Percentiles rank a stretch among this genome's conserved stretches.
phyloP scores from a whole-genome alignment of 1,140 invertebrate genomes.

The Solenopsis fugax region DNA sequence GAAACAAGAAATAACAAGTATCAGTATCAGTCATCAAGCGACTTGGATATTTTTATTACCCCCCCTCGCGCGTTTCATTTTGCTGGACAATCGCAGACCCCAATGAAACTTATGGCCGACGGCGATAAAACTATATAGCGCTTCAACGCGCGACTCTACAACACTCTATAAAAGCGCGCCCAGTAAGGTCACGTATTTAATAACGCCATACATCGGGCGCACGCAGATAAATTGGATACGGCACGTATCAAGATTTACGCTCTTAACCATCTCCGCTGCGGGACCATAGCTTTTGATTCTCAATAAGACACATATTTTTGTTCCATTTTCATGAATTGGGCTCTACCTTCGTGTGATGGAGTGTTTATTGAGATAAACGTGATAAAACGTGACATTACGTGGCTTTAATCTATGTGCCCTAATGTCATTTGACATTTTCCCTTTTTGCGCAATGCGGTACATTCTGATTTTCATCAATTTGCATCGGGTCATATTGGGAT shows the following conservation, averaged over 20 bases:
- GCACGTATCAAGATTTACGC: conserved; percentile 75
- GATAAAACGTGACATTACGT: conserved; percentile 42
- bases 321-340: conserved; percentile 30
- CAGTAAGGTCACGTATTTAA: conserved; percentile 75
- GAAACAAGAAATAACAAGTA: conserved; percentile 60
- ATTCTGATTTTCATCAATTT: conserved; percentile 2
- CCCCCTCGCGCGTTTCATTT: conserved; percentile 40
- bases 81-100: conserved; percentile 30
- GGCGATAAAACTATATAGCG: conserved; percentile 49
- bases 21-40: conserved; percentile 43
- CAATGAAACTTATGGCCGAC: conserved; percentile 60
- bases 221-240: conserved; percentile 73
- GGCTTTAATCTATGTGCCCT: conserved; percentile 16
- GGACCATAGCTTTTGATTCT: conserved; percentile 48
- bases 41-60: conserved; percentile 37
- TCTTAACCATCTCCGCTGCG: conserved; percentile 24
- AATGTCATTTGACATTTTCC: not conserved
- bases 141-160: conserved; percentile 31
- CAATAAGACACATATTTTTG: conserved; percentile 44
- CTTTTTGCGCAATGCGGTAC: not conserved
- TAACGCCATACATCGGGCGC: conserved; percentile 67
- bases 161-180: conserved; percentile 37
- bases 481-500: not conserved
- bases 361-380: conserved; percentile 13
- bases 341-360: not conserved